Evolutionary conservation across 92 coral and sea anemone genomes (phyloP).

Genomic region (Isaurus tuberculatus): DNA sequence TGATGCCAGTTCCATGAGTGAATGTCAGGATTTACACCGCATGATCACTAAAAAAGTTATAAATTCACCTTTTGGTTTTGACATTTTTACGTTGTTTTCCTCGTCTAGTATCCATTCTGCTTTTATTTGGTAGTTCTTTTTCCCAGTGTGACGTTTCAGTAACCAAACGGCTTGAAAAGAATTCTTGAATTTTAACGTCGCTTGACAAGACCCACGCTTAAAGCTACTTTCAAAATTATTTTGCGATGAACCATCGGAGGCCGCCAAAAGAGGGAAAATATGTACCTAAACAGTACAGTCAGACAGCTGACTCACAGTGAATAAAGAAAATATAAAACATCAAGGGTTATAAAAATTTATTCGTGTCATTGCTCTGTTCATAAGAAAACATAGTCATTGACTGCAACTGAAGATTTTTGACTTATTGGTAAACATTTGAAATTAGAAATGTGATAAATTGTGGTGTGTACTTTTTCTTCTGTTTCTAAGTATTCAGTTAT

Average conservation of each 20-base stretch:
- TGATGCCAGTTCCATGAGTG: no score
- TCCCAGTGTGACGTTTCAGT: conserved; percentile 33
- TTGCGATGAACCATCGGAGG: not conserved
- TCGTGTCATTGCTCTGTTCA: conserved; percentile 29
- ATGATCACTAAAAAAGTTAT: no score
- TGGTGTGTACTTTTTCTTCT: no score
- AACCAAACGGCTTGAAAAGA: conserved; percentile 45
- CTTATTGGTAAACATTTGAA: no score
- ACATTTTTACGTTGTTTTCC: conserved; percentile 23
- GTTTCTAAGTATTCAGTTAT: no score
- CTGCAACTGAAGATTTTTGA: no score
- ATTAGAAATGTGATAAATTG: no score
- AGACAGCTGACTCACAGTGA: conserved; percentile 3
- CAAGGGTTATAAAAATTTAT: conserved; percentile 27
- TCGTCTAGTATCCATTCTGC: conserved; percentile 56
- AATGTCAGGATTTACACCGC: no score
- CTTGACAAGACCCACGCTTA: conserved; percentile 49
- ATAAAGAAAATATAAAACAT: conserved; percentile 1
- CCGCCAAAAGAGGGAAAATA: no score
- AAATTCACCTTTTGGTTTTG: conserved; percentile 47
- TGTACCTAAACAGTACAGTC: no score
- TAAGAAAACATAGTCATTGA: no score
- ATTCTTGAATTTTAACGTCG: conserved; percentile 18
- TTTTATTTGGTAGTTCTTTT: conserved; percentile 43
- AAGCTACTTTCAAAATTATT: conserved; percentile 36